Base-by-base conservation (phyloP, 2,113 vertebrate genomes). In the Shinisaurus crocodilurus region DNA sequence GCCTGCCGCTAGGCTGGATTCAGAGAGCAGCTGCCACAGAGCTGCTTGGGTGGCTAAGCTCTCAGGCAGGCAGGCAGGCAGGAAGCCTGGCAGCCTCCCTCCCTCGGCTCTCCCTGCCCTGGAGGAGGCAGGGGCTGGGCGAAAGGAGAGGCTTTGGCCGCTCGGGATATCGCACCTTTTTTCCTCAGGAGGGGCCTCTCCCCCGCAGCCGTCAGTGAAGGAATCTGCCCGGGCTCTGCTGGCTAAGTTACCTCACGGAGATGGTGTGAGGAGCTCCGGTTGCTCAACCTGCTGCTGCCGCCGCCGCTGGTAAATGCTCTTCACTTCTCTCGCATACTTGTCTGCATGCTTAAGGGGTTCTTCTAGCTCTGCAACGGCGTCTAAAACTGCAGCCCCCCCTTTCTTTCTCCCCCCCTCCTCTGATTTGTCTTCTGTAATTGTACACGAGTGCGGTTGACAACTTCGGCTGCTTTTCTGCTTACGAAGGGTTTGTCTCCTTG, bases 171-270 rank as follows among this genome's bases (percentile, higher is more conserved):
- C 69, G 32, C 70, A 32, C 45, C 86, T 75, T 25, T 54, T 65
- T 69, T 20, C 57, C 16, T 27, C 70, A 9, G 67, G 81, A 75
- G 67, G 50, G 85, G 80, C 93, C 94, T 91, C 90, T 91, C 89
- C 75, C 89, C 12, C 92, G 79, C 43, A 32, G 43, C 48, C 93
- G 89, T n/a, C 95, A 96, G 95, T 97, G 95, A 96, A 98, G 97
- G 97, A 97, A 97, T 97, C 96, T 95, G 96, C 96, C 88, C 95
- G 91, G 93, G 86, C 90, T 95, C 94, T 90, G 93, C 94, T 93
- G 94, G 96, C 95, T 89, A 98, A 98, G 96, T 98, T 97, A 48
- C 96, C 96, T 95, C 95, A 95, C 96, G 92, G 97, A 95, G 96
- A 96, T 97, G 95, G 95, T 91, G 97, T 85, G 97, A 97, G 95